phyloP scores from a whole-genome alignment of 2,113 vertebrate genomes.

The Anarrhichthys ocellatus region DNA sequence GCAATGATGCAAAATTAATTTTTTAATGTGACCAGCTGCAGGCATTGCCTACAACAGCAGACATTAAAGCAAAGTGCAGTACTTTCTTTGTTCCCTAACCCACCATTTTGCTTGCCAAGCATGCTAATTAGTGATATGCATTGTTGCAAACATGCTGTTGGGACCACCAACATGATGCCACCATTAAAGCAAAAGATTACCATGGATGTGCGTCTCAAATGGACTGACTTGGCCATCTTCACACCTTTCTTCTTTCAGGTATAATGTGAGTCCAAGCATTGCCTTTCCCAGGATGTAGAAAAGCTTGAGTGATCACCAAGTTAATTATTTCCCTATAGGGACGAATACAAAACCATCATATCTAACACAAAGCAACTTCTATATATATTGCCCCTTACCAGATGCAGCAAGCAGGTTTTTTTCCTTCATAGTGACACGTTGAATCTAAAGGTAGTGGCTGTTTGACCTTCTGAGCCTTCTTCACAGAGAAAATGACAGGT shows the following conservation, averaged over 20 bases:
- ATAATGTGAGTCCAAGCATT: not conserved
- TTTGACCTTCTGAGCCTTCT: slow-evolving; percentile 63
- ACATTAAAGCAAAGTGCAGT: not conserved
- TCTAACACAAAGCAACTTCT: not conserved
- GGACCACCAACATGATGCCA: not conserved
- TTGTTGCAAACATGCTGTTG: not conserved
- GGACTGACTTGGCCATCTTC: not conserved
- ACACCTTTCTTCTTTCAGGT: not conserved
- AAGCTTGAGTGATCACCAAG: slow-evolving; percentile 23
- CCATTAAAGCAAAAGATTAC: not conserved
- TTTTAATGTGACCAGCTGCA: not conserved
- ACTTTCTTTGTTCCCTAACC: not conserved
- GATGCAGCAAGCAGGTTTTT: slow-evolving; percentile 41
- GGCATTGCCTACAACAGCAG: not conserved
- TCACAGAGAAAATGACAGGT: slow-evolving; percentile 35
- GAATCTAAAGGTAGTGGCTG: slow-evolving; percentile 62
- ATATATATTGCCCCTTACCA: slow-evolving; percentile 15
- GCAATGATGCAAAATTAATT: not conserved
- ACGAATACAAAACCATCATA: slow-evolving; percentile 11
- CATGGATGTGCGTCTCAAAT: not conserved
- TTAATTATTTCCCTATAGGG: slow-evolving; percentile 2
- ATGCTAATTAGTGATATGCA: not conserved
- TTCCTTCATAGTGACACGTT: slow-evolving; percentile 39
- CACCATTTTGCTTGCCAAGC: not conserved
- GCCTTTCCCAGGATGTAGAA: slow-evolving; percentile 11